A percentile compares a stretch with the other conserved stretches of the same genome.
These are phyloP conservation scores for Lycodopsis pacificus DNA, from an alignment of 2,797 vertebrate species.

Conservation along the genomic window DNA sequence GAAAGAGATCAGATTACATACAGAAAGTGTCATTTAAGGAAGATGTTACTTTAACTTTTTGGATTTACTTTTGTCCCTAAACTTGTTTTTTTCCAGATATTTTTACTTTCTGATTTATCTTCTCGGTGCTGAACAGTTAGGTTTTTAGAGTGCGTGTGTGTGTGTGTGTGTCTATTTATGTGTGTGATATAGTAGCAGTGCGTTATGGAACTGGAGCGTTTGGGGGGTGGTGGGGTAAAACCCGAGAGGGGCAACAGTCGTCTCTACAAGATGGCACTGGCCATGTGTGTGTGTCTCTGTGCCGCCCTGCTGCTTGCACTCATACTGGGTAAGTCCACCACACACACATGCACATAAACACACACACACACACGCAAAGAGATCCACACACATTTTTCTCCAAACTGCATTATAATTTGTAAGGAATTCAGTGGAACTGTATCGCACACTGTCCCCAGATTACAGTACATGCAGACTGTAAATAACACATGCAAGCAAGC, in stretches of 20 bases:
- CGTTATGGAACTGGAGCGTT: constrained; percentile 81
- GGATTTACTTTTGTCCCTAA: background rate
- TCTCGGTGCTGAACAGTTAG: background rate
- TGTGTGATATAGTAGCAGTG: constrained; percentile 10
- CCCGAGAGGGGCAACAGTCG: constrained; percentile 70
- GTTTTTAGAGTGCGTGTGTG: background rate
- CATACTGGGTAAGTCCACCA: constrained; percentile 83
- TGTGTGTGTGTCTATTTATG: constrained; percentile 9
- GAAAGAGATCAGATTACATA: background rate
- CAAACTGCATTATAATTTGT: constrained; percentile 65
- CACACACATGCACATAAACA: constrained; percentile 36
- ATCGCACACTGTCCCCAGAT: constrained; percentile 41
- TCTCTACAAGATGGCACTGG: constrained; percentile 86
- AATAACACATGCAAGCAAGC: constrained; percentile 39
- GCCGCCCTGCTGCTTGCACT: constrained; percentile 76
- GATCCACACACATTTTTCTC: constrained; percentile 14
- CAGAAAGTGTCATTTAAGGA: background rate
- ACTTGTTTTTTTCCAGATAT: background rate
- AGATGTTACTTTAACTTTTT: background rate
- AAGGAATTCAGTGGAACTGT: constrained; percentile 42
- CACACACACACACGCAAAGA: constrained; percentile 24
- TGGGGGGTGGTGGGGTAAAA: constrained; percentile 73
- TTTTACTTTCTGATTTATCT: background rate
- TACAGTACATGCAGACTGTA: constrained; percentile 54
- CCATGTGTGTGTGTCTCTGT: constrained; percentile 82